Evolutionary conservation across 2,113 vertebrate genomes (phyloP), one percentile per base, ranked within the genome.

Genomic region (Mormyrus iriodes): DNA sequence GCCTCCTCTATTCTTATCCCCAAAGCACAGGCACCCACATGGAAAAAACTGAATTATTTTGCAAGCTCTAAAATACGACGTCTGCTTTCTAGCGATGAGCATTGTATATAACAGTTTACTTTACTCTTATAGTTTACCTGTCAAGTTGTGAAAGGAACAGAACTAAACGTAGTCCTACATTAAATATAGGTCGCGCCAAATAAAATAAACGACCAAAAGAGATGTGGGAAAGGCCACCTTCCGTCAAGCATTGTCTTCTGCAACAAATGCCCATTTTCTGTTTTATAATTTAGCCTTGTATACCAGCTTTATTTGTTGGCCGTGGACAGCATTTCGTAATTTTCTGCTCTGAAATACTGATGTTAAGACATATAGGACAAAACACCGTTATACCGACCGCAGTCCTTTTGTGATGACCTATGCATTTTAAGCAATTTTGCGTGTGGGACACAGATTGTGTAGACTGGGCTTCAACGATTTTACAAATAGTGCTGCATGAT

Each of bases 1-100:
- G 39, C 39, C 86, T 44, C 92, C 92, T 93, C 94, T 96, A 95
- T 96, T 96, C 95, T 95, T 93, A 95, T 95, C 93, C 87, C 69
- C 92, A 12, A 93, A 93, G 86, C 91, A 86, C 35, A 85, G 79
- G 76, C n/a, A 88, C 90, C 89, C 48, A 89, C 92, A 90, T 88
- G 90, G 90, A 93, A 91, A n/a, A 90, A 0, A 31, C 90, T 92
- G 90, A 89, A 93, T 94, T 94, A 93, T 93, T 90, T 91, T 91
- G 87, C 91, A 91, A 52, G 61, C 83, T 88, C 85, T 87, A 82
- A 88, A 93, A 94, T 93, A 92, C 91, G 90, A 48, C 83, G 83
- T 46, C 52, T 31, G 88, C 21, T 76, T 82, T 61, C 79, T 85
- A 21, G 76, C 12, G 53, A 52, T 53, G 46, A 65, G 85, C 76